These are phyloP conservation scores for Eustalomyia histrio DNA, from an alignment of 2,888 invertebrate genomes.

Conservation along the genomic window DNA sequence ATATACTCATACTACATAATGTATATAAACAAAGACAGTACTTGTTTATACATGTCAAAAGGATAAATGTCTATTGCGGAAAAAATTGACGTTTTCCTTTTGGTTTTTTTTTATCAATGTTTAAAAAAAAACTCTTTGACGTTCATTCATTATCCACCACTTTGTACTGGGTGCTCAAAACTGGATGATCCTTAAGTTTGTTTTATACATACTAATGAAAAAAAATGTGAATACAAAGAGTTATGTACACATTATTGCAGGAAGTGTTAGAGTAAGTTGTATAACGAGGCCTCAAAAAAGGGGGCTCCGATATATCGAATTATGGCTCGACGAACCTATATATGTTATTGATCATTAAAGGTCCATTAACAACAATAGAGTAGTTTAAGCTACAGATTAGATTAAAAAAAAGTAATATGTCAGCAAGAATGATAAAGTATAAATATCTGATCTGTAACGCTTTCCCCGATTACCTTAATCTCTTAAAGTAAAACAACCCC, in stretches of 20 bases:
- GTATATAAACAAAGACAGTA: slow-evolving; percentile 58
- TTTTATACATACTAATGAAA: slow-evolving; percentile 30
- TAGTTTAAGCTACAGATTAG: no score
- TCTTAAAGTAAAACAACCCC: no score
- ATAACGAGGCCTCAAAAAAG: no score
- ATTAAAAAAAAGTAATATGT: no score
- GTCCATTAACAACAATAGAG: no score
- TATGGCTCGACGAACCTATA: no score
- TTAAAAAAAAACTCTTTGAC: slow-evolving; percentile 56
- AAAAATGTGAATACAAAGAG: slow-evolving; percentile 8
- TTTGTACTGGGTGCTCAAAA: slow-evolving; percentile 54
- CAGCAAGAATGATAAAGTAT: no score
- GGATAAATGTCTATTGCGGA: slow-evolving; percentile 57
- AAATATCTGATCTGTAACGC: no score
- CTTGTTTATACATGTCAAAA: slow-evolving; percentile 64
- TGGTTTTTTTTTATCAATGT: slow-evolving; percentile 29
- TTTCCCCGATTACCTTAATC: no score
- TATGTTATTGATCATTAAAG: no score
- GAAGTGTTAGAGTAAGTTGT: not conserved
- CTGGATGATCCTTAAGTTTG: slow-evolving; percentile 60
- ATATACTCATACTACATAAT: slow-evolving; percentile 2
- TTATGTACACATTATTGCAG: not conserved
- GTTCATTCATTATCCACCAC: slow-evolving; percentile 56
- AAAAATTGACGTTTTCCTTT: slow-evolving; percentile 59
- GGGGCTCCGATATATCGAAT: no score